Base-by-base conservation (phyloP, 92 coral and sea anemone genomes). In the Porites cylindrica region DNA sequence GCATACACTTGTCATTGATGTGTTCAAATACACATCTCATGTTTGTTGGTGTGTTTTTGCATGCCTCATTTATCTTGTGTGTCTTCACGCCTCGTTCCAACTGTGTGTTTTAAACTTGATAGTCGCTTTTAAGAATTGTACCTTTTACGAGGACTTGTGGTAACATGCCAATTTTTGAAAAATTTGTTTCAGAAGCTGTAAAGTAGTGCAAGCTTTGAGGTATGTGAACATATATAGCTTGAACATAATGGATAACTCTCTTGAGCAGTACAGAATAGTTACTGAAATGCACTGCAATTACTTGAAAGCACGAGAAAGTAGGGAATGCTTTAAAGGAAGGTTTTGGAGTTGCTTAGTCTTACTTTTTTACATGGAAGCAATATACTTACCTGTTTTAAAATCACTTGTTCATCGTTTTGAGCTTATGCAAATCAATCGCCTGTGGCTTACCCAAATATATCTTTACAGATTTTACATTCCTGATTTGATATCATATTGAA, bases 391-490 rank as follows among this genome's bases (percentile, higher is more conserved):
- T 54, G 82, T 58, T 54, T 77, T 77, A 14, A 85, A 85, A 85
- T 68, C 76, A 47, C 32, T 86, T 77, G 66, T 78, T 24, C 83
- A 69, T 59, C 77, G 64, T 17, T 86, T 11, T 86, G 84, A 86
- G 63, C 20, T 86, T 10, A 67, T 69, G 0, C 54, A 26, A 77
- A 1, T 77, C 71, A 86, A 86, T 86, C 84, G 90, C 23, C 68
- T 86, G 47, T 86, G 84, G 90, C 78, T 78, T 24, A 86, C 84
- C 23, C 79, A 77, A n/a, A 78, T 86, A 52, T 86, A 78, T 68
- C 14, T 86, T 2, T 86, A 86, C 61, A 78, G 16, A 54, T 85
- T 85, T 77, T 77, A 85, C 68, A 77, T 85, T 85, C 83, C 83
- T 67, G 83, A 85, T 10, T 77, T 86, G 62, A 78, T 77, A 50